Conservation (phyloP, 2,113 vertebrate genomes). For the Entelurus aequoreus region DNA sequence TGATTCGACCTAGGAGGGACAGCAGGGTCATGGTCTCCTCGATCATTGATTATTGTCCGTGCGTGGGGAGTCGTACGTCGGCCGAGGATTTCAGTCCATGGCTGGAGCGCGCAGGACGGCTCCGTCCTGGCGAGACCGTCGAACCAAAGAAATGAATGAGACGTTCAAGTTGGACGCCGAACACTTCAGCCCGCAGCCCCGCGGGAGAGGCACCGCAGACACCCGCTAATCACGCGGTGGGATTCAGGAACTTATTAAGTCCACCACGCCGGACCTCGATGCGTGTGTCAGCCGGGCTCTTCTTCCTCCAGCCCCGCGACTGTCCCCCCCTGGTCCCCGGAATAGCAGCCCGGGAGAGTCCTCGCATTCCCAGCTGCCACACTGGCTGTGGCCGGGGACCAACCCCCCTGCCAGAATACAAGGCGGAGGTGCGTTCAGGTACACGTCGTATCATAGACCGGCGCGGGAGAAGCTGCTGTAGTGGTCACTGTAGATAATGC, state of each 20-base stretch:
- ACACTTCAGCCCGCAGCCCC: conserved; percentile 31
- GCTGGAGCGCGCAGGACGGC: conserved; percentile 4
- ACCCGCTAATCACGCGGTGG: conserved; percentile 30
- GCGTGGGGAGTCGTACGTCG: conserved; percentile 44
- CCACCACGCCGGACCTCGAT: conserved; percentile 10
- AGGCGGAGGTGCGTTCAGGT: conserved; percentile 33
- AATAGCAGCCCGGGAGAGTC: conserved; percentile 31
- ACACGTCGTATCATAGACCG: conserved; percentile 2
- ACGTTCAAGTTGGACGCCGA: not conserved
- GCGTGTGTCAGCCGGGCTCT: not conserved
- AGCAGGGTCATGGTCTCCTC: conserved; percentile 99
- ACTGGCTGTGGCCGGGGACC: conserved; percentile 29
- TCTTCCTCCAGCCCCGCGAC: conserved; percentile 13
- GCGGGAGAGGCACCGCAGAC: conserved; percentile 11
- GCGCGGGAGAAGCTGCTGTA: not conserved
- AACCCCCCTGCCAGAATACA: conserved; percentile 24
- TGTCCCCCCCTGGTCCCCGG: conserved; percentile 22
- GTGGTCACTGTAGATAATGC: not conserved
- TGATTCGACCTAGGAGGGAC: conserved; percentile 95
- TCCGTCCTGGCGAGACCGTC: conserved; percentile 15
- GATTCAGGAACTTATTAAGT: conserved; percentile 3
- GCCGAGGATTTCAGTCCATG: conserved; percentile 61
- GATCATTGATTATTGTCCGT: conserved; percentile 84
- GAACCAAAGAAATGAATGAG: conserved; percentile 12
- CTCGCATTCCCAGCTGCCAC: conserved; percentile 56